These are phyloP conservation scores for Tachypleus tridentatus DNA, from an alignment of 1,140 invertebrate species.

Conservation along the genomic window DNA sequence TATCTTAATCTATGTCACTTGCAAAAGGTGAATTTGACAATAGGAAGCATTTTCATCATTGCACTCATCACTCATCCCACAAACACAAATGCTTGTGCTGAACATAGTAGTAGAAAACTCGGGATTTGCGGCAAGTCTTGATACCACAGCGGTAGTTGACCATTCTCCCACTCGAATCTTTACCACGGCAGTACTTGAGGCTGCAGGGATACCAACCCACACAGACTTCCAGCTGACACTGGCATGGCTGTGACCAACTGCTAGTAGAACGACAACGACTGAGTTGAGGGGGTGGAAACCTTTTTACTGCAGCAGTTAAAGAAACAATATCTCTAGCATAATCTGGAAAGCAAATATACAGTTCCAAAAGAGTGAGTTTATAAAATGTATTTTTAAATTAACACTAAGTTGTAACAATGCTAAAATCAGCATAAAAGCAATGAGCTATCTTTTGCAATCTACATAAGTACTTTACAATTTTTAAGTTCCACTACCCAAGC, in stretches of 20 bases:
- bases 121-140: constrained; percentile 82
- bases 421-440: no score
- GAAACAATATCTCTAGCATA: constrained; percentile 21
- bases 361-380: no score
- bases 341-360: constrained; percentile 13
- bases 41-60: no score
- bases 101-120: constrained; percentile 71
- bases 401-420: no score
- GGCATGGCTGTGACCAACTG: constrained; percentile 44
- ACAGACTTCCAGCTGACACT: constrained; percentile 69
- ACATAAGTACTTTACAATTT: no score
- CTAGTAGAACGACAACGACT: constrained; percentile 29
- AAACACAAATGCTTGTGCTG: constrained; percentile 69
- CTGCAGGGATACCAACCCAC: constrained; percentile 85
- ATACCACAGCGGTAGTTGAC: constrained; percentile 80
- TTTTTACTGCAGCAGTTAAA: constrained; percentile 26
- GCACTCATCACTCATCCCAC: constrained; percentile 46
- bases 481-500: no score
- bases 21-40: no score
- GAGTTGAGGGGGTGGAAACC: constrained; percentile 27
- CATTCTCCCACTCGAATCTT: constrained; percentile 44
- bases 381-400: no score
- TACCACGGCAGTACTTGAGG: constrained; percentile 81
- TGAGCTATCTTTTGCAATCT: no score
- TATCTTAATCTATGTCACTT: no score